Conservation (phyloP, 2,113 vertebrate genomes). For the Pachycephala philippinensis region DNA sequence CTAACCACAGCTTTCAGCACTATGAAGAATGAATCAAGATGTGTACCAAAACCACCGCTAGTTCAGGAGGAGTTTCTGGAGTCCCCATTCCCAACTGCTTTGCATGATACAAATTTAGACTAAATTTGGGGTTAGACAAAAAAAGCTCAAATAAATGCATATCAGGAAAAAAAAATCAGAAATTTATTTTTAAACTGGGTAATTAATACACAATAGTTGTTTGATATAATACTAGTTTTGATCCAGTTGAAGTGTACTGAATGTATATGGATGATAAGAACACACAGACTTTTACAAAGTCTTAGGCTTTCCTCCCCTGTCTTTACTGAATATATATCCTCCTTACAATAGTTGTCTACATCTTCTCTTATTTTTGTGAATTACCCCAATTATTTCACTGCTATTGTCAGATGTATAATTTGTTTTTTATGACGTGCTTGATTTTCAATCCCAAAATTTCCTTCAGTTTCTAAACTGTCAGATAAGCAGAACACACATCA, state of each 20-base stretch:
- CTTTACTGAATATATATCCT: background rate
- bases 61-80: background rate
- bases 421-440: background rate
- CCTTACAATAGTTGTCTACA: background rate
- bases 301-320: background rate
- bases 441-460: background rate
- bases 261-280: background rate
- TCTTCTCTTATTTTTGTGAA: background rate
- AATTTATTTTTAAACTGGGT: background rate
- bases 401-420: background rate
- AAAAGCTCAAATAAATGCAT: accelerated
- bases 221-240: background rate
- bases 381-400: background rate
- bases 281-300: background rate
- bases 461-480: background rate
- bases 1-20: background rate
- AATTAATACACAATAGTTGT: background rate
- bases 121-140: background rate
- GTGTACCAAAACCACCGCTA: background rate
- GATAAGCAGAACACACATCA: background rate
- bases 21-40: background rate
- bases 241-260: background rate
- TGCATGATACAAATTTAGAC: background rate
- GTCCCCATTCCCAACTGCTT: background rate
- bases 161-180: background rate